A percentile compares a stretch with the other conserved stretches of the same genome.
phyloP scores from a whole-genome alignment of 2,797 vertebrate genomes.

The Gymnodraco acuticeps region DNA sequence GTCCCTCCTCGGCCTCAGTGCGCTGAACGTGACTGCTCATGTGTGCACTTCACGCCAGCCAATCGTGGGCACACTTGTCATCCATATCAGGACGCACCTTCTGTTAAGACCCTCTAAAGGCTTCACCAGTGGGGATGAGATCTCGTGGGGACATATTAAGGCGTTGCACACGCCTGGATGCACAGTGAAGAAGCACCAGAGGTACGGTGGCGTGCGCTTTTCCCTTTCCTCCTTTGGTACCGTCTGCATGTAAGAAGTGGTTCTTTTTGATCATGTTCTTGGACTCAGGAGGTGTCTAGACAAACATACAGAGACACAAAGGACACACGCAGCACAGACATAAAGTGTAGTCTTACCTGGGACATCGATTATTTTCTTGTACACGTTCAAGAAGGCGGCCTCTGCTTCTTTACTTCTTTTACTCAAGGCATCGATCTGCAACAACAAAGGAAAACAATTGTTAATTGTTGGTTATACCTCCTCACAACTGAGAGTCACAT shows the following conservation, averaged over 20 bases:
- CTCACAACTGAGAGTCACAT: conserved; percentile 42
- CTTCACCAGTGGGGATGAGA: conserved; percentile 57
- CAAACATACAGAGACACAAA: conserved; percentile 16
- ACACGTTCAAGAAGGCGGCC: conserved; percentile 98
- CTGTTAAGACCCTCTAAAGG: conserved; percentile 71
- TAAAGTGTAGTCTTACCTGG: conserved; percentile 88
- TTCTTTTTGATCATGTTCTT: conserved; percentile 36
- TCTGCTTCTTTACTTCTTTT: conserved; percentile 99
- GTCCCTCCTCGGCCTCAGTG: conserved; percentile 52
- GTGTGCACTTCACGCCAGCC: conserved; percentile 53
- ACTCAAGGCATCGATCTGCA: conserved; percentile 96
- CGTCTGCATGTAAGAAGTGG: conserved; percentile 45
- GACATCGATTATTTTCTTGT: conserved; percentile 98
- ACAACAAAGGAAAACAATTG: conserved; percentile 10
- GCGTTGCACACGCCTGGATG: conserved; percentile 65
- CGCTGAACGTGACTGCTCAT: conserved; percentile 57
- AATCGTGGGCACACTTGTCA: conserved; percentile 64
- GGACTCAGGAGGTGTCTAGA: conserved; percentile 22
- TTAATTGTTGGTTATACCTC: conserved; percentile 36
- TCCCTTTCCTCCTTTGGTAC: conserved; percentile 51
- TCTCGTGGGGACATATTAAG: conserved; percentile 72
- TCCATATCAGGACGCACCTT: conserved; percentile 72
- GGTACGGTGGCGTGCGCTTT: conserved; percentile 55
- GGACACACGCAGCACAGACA: not conserved
- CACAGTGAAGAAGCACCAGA: conserved; percentile 65